phyloP scores from a whole-genome alignment of 2,113 vertebrate genomes.

The Gymnorhina tibicen region DNA sequence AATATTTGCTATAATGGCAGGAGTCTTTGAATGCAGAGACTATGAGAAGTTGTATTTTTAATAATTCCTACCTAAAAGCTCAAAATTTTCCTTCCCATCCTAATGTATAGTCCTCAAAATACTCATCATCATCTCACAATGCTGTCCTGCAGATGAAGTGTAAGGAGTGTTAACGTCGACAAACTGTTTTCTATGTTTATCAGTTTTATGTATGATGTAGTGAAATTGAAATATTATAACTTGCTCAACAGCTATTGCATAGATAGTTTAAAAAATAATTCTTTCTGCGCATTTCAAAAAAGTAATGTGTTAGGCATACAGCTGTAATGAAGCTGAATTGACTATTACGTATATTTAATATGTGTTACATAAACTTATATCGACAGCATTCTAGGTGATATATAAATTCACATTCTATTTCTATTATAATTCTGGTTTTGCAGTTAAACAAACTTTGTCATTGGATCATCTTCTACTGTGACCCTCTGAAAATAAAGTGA shows the following conservation, averaged over 20 bases:
- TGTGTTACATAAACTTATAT: neutral
- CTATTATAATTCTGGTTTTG: neutral
- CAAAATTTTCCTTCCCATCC: neutral
- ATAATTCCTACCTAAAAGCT: neutral
- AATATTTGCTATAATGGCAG: neutral
- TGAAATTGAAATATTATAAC: neutral
- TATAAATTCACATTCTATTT: neutral
- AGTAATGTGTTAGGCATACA: neutral
- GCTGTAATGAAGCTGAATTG: neutral
- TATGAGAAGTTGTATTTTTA: neutral
- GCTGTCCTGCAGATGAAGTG: neutral
- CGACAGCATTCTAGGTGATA: neutral
- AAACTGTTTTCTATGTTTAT: neutral
- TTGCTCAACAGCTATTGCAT: neutral
- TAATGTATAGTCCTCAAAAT: neutral
- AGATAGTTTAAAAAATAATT: neutral
- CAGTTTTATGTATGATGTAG: neutral
- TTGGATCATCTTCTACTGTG: slow-evolving; percentile 30
- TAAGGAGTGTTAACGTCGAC: neutral
- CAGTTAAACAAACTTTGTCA: slow-evolving; percentile 75
- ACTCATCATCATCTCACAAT: neutral
- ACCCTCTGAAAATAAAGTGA: slow-evolving; percentile 57
- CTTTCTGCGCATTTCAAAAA: neutral
- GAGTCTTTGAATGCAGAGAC: neutral
- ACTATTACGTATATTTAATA: neutral